Evolutionary conservation across 2,797 vertebrate species (phyloP), one percentile per base, ranked within the genome.

Genomic region (Siniperca undulata): DNA sequence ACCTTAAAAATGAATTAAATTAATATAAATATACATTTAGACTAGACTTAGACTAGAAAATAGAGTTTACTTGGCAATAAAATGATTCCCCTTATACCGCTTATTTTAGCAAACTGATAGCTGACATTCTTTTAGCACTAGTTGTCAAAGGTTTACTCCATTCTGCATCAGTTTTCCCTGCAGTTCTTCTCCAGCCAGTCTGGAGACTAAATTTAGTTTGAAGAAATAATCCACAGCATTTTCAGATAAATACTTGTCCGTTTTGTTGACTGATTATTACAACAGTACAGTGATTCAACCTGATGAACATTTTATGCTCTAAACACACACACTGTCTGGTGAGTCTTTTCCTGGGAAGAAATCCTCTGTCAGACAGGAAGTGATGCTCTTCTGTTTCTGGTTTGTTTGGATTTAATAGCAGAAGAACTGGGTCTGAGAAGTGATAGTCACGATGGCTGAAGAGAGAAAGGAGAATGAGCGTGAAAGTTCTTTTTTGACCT

Each of bases 341-440:
- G 46, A 52, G 61, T 71, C 68, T 62, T 48, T 75, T 58, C 42
- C 42, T 55, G 38, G 40, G 40, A 80, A 24, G 34, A 38, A n/a
- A 30, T 56, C 30, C 50, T 81, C 46, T 70, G 30, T 75, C 72
- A 79, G 61, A 86, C 80, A 83, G 74, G 74, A 83, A 86, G 81
- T 78, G 65, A 78, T 80, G 73, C 3, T 82, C 77, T 53, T 83
- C 38, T 64, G 24, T 48, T 70, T 74, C 38, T 59, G 34, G 27
- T 70, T 78, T 74, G 74, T 83, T 78, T 83, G 65, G 70, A 81
- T 78, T 68, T 22, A 56, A 4, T 2, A 48, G 48, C 62, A 11
- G 65, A 78, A 52, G 10, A 62, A 27, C 17, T 53, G 42, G 4
- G 34, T 74, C 30, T 64, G 27, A 55, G 38, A 44, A 61, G 11